Conservation (phyloP, 2,888 invertebrate species). For the Scaptomyza tumidula region DNA sequence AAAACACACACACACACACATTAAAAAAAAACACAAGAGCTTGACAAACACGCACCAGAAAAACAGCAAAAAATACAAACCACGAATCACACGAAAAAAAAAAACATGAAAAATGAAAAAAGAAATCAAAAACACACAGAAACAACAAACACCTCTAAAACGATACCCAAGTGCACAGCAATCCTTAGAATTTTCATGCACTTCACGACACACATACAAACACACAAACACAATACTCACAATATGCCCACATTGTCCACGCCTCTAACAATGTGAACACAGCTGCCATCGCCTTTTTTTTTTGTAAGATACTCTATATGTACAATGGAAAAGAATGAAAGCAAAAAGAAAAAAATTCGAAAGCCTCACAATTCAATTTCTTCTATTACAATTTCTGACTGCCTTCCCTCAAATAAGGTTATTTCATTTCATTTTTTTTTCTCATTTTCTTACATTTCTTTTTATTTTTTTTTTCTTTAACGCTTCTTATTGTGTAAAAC, state of each 20-base stretch:
- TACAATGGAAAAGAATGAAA: slow-evolving; percentile 35
- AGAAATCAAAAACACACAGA: slow-evolving; percentile 22
- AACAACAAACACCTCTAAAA: slow-evolving; percentile 52
- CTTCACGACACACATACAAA: slow-evolving; percentile 31
- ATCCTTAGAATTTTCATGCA: slow-evolving; percentile 62
- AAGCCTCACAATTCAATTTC: slow-evolving; percentile 72
- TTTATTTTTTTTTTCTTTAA: slow-evolving; percentile 16
- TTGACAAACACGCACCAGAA: slow-evolving; percentile 56
- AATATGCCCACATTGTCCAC: slow-evolving; percentile 15
- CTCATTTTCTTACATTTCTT: slow-evolving; percentile 5
- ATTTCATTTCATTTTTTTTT: slow-evolving; percentile 32
- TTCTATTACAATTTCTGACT: slow-evolving; percentile 72
- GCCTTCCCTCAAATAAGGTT: slow-evolving; percentile 45
- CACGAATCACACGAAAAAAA: slow-evolving; percentile 36
- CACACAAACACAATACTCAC: slow-evolving; percentile 16
- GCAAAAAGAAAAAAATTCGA: slow-evolving; percentile 34
- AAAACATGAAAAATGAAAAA: slow-evolving; percentile 33
- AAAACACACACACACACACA: slow-evolving; percentile 67
- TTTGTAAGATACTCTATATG: slow-evolving; percentile 20
- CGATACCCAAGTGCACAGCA: slow-evolving; percentile 72
- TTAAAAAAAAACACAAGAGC: slow-evolving; percentile 36
- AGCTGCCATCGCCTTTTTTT: slow-evolving; percentile 59
- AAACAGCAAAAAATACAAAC: slow-evolving; percentile 20
- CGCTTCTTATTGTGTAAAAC: slow-evolving; percentile 35
- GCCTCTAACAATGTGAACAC: slow-evolving; percentile 54